A percentile compares a stretch with the other conserved stretches of the same genome.
These are phyloP conservation scores for Ophraella communa DNA, from an alignment of 2,888 invertebrate genomes.

Conservation along the genomic window DNA sequence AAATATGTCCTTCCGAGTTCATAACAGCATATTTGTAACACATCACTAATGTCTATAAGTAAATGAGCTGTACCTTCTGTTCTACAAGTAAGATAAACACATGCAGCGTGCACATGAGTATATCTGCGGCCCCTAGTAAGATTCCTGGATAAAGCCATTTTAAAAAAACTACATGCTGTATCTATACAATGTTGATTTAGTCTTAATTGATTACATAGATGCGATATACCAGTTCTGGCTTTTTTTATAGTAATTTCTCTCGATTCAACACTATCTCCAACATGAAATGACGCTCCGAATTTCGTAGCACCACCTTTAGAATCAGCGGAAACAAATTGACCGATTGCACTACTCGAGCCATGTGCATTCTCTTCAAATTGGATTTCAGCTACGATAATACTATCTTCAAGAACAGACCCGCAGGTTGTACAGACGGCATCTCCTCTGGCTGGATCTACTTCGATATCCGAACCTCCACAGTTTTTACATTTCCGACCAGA, in stretches of 20 bases:
- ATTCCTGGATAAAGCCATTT: constrained; percentile 83
- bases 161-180: constrained; percentile 92
- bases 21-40: constrained; percentile 95
- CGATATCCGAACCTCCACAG: constrained; percentile 90
- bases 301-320: constrained; percentile 84
- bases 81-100: constrained; percentile 96
- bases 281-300: constrained; percentile 81
- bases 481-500: constrained; percentile 83
- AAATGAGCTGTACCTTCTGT: constrained; percentile 95
- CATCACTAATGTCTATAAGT: constrained; percentile 96
- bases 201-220: constrained; percentile 84
- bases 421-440: constrained; percentile 96
- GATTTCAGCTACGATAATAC: constrained; percentile 94
- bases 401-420: constrained; percentile 95
- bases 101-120: constrained; percentile 92
- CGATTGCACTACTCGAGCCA: constrained; percentile 87
- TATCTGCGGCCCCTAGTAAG: constrained; percentile 91
- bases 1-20: constrained; percentile 93
- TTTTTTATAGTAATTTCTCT: constrained; percentile 90
- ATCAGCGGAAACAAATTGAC: constrained; percentile 92
- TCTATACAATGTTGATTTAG: constrained; percentile 92
- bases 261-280: constrained; percentile 85
- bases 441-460: constrained; percentile 92
- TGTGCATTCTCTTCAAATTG: constrained; percentile 93
- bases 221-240: constrained; percentile 84